These are phyloP conservation scores for Dreissena polymorpha DNA, from an alignment of 1,140 invertebrate species.

Conservation along the genomic window DNA sequence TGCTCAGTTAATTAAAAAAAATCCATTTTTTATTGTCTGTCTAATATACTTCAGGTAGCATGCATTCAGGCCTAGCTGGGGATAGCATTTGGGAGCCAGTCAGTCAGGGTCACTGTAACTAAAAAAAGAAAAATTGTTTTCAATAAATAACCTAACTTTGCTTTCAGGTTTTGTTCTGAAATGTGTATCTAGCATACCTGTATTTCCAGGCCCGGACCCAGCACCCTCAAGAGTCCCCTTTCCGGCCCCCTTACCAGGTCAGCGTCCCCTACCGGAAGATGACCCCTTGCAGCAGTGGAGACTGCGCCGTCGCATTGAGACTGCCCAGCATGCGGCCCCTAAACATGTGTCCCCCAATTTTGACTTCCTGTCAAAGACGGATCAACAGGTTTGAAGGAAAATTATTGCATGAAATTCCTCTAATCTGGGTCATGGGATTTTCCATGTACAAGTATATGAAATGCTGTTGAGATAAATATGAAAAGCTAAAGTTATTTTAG, in stretches of 20 bases:
- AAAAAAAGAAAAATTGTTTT: too few species aligned
- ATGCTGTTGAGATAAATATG: background rate
- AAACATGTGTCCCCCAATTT: constrained; percentile 21
- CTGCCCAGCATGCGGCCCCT: constrained; percentile 53
- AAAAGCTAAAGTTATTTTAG: too few species aligned
- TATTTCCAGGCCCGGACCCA: background rate
- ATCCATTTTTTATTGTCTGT: too few species aligned
- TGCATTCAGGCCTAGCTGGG: too few species aligned
- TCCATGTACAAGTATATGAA: background rate
- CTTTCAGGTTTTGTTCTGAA: too few species aligned
- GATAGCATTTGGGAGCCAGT: too few species aligned
- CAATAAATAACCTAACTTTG: too few species aligned
- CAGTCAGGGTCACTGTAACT: too few species aligned
- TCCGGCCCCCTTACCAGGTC: constrained; percentile 9
- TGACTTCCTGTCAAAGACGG: constrained; percentile 54
- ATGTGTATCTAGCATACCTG: too few species aligned
- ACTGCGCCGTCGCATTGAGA: constrained; percentile 68
- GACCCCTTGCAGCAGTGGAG: constrained; percentile 75
- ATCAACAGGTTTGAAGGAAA: constrained; percentile 45
- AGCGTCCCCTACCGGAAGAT: constrained; percentile 55
- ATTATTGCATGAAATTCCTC: background rate
- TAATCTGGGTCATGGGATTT: background rate
- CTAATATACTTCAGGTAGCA: too few species aligned
- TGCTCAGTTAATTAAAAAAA: too few species aligned
- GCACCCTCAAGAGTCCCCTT: background rate